These are phyloP conservation scores for Formica aserva DNA, from an alignment of 2,888 invertebrate species.

Conservation along the genomic window DNA sequence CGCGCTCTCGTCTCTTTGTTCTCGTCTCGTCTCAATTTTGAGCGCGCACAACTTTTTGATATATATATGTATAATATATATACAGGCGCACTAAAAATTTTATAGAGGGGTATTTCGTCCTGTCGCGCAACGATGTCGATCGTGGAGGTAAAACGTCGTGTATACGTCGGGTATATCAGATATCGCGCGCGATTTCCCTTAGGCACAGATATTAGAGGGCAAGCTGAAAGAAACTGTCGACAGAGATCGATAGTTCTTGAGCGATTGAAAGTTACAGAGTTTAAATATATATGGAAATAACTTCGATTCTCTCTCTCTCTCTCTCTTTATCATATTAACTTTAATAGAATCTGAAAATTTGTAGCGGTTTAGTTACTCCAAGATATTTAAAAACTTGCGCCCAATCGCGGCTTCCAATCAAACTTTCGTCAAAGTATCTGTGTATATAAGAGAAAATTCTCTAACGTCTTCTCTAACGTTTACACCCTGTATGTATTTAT, in stretches of 20 bases:
- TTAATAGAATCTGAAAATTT: constrained; percentile 23
- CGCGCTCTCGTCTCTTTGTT: constrained; percentile 8
- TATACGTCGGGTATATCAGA: constrained; percentile 13
- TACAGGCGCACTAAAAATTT: constrained; percentile 63
- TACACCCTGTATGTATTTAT: background rate
- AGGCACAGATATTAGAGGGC: constrained; percentile 27
- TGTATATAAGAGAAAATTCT: background rate
- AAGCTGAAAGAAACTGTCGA: background rate
- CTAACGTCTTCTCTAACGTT: background rate
- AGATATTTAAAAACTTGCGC: constrained; percentile 10
- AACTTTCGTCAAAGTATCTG: constrained; percentile 31
- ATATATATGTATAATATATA: background rate
- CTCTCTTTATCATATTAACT: constrained; percentile 1
- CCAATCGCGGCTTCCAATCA: constrained; percentile 12
- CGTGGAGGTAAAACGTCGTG: constrained; percentile 40
- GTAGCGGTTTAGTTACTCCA: constrained; percentile 1
- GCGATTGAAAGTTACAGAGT: constrained; percentile 3
- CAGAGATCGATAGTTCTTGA: constrained; percentile 9
- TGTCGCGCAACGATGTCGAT: constrained; percentile 56
- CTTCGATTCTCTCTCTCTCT: background rate
- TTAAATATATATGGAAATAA: constrained; percentile 11
- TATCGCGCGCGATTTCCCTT: constrained; percentile 23
- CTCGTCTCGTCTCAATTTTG: constrained; percentile 50
- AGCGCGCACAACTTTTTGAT: constrained; percentile 46
- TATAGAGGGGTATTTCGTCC: constrained; percentile 55